Base-by-base conservation (phyloP, 2,888 invertebrate genomes). In the Dascillus cervinus region DNA sequence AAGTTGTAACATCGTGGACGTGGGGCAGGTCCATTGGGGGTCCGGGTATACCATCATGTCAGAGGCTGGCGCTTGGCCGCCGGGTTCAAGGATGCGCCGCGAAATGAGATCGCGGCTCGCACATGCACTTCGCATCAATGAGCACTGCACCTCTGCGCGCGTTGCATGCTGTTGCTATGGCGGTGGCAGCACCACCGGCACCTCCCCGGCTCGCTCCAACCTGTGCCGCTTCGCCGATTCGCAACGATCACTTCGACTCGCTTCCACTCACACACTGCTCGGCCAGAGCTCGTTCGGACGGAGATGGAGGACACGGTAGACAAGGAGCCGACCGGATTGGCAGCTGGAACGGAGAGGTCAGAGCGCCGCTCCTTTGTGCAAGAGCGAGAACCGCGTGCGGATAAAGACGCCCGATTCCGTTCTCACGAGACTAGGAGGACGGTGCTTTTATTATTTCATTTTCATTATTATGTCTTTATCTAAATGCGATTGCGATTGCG, bases 31-130 rank as follows among this genome's bases (percentile, higher is more conserved):
- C 72, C 72, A 69, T 67, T 74, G 72, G 53, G 73, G 69, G 65
- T 75, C 75, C 52, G 75, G 75, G 65, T 75, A 76, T 60, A 76
- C 75, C 73, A 73, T 73, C 64, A 64, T 64, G 49, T 55, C 53
- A 41, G 53, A 48, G 43, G 49, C 53, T 36, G 41, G 47, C 47
- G 32, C 36, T 36, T 37, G 37, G 44, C 49, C 55, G 49, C 46
- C 46, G 43, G 55, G 55, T 46, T 58, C 58, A 47, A 56, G 53
- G 47, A 57, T 55, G 53, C 53, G 55, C 54, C 56, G 56, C 58
- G 58, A 51, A 45, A 55, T 55, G 42, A 57, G 52, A 52, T 59
- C 60, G 57, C 58, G 58, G 53, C 52, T 52, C 44, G 54, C 52
- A 57, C 61, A 58, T 58, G 56, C 57, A 55, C 59, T 56, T 50